Conservation (phyloP, 1,140 invertebrate species). For the Heliothis virescens region DNA sequence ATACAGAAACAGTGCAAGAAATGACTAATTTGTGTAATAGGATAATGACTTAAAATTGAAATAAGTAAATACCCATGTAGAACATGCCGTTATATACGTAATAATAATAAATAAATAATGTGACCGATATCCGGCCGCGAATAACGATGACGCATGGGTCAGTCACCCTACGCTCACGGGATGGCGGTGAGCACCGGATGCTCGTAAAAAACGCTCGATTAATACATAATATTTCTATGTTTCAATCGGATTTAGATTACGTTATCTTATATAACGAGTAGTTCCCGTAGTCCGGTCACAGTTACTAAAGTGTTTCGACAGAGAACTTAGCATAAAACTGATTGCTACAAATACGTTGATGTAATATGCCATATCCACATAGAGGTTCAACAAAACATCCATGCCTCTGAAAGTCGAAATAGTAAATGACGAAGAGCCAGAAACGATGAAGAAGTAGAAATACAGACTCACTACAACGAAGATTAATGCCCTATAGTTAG, state of each 20-base stretch:
- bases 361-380: no score
- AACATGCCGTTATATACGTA: slow-evolving; percentile 28
- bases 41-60: slow-evolving; percentile 6
- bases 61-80: slow-evolving; percentile 3
- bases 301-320: no score
- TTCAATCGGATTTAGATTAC: slow-evolving; percentile 17
- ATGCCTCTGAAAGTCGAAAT: no score
- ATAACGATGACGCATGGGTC: slow-evolving; percentile 42
- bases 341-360: no score
- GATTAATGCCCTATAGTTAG: no score
- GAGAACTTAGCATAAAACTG: no score
- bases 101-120: slow-evolving; percentile 46
- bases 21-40: neutral
- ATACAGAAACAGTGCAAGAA: neutral
- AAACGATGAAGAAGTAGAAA: no score
- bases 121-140: slow-evolving; percentile 45
- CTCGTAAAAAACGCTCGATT: slow-evolving; percentile 29
- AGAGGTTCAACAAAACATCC: no score
- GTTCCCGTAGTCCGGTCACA: neutral
- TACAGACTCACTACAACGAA: no score
- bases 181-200: slow-evolving; percentile 29
- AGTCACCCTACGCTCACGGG: slow-evolving; percentile 32
- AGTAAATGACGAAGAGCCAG: no score
- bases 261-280: neutral
- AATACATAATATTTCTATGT: slow-evolving; percentile 18